Evolutionary conservation across 2,113 vertebrate species (phyloP).

Genomic region (Struthio camelus): DNA sequence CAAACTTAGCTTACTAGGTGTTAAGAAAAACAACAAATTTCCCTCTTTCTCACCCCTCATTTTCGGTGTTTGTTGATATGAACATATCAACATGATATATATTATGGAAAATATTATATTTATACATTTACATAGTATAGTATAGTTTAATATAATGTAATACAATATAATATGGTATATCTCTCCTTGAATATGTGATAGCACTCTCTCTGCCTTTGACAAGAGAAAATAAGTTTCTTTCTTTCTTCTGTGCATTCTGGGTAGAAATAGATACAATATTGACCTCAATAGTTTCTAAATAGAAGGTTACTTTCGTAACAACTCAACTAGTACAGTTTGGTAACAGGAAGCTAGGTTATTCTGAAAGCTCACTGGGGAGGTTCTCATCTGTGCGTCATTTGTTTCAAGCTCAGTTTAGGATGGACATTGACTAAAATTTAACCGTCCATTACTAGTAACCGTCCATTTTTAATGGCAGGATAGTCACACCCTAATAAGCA

Average conservation of each 20-base stretch:
- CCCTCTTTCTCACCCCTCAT: background rate
- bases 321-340: fast-evolving
- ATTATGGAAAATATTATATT: background rate
- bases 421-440: background rate
- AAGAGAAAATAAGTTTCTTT: background rate
- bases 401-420: background rate
- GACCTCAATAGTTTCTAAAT: background rate
- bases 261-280: background rate
- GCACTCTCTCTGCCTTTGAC: background rate
- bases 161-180: background rate
- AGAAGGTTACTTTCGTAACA: background rate
- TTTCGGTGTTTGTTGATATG: background rate
- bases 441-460: background rate
- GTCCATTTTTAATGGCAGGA: background rate
- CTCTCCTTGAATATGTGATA: background rate
- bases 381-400: background rate
- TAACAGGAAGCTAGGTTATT: background rate
- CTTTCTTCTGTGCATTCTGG: background rate
- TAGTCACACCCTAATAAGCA: background rate
- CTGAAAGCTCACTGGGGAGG: background rate
- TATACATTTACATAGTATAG: too few relatives aligned
- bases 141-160: too few relatives aligned
- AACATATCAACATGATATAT: background rate
- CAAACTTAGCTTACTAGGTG: background rate
- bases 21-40: background rate